phyloP scores from a whole-genome alignment of 2,113 vertebrate species.

The Hylia prasina region DNA sequence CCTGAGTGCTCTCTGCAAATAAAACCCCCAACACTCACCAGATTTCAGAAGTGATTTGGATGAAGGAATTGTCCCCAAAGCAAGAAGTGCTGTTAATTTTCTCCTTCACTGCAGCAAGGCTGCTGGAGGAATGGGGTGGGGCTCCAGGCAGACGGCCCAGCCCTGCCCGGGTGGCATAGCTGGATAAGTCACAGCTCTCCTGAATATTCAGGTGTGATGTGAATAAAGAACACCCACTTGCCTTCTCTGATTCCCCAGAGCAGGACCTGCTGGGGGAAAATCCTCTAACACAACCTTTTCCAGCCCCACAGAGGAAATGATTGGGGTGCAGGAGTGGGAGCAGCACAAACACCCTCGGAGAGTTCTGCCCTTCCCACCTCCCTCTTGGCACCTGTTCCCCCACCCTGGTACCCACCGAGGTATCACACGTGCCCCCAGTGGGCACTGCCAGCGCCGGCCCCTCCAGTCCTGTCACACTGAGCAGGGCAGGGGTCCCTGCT shows the following conservation, averaged over 20 bases:
- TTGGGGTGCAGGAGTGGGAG: neutral
- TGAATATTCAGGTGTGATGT: neutral
- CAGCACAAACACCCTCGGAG: neutral
- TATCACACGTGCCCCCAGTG: rapidly evolving
- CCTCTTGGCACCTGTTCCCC: neutral
- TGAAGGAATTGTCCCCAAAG: neutral
- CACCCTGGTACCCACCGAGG: neutral
- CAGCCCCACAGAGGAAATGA: neutral
- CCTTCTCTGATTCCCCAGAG: neutral
- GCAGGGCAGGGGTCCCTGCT: neutral
- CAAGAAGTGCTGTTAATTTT: neutral
- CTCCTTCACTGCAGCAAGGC: neutral
- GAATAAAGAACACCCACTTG: neutral
- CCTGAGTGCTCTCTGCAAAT: neutral
- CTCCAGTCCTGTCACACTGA: neutral
- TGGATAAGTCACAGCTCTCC: neutral
- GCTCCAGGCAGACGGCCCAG: neutral
- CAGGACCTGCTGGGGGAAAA: neutral
- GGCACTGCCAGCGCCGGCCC: neutral
- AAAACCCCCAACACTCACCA: neutral
- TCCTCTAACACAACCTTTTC: rapidly evolving
- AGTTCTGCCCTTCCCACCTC: neutral
- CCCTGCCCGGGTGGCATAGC: rapidly evolving
- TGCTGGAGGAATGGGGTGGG: neutral
- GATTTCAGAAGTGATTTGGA: neutral